Conservation (phyloP, 1,140 invertebrate genomes). For the Psilanteris sp. region DNA sequence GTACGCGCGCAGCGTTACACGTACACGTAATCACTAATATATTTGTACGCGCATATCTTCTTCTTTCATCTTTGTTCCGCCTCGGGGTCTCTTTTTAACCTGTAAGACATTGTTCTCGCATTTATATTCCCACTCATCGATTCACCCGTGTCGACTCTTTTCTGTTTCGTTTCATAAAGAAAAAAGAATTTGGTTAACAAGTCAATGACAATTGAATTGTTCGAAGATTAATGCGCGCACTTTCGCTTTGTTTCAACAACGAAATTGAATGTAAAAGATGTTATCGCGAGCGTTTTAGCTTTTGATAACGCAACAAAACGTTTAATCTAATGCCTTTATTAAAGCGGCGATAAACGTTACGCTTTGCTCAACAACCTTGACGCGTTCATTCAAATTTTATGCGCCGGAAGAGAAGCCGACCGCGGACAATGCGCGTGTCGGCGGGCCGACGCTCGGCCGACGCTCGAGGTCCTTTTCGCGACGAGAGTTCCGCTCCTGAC, state of each 20-base stretch:
- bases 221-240: conserved; percentile 5
- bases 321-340: conserved; percentile 53
- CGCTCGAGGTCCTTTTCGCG: conserved; percentile 31
- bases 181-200: conserved; percentile 53
- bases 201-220: conserved; percentile 48
- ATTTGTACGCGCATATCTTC: conserved; percentile 51
- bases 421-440: conserved; percentile 19
- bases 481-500: conserved; percentile 20
- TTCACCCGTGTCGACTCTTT: conserved; percentile 29
- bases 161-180: conserved; percentile 36
- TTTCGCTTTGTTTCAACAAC: conserved; percentile 12
- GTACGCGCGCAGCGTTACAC: conserved; percentile 17
- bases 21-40: conserved; percentile 31
- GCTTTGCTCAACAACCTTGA: conserved; percentile 31
- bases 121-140: conserved; percentile 68
- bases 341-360: conserved; percentile 44
- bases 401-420: conserved; percentile 31
- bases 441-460: conserved; percentile 10
- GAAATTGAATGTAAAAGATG: conserved; percentile 15
- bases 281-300: conserved; percentile 16
- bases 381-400: conserved; percentile 47
- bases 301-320: conserved; percentile 29
- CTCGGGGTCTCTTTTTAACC: conserved; percentile 49
- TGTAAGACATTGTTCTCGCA: conserved; percentile 68
- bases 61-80: conserved; percentile 45